Conservation (phyloP, 2,888 invertebrate species). For the Blastobasis lacticolella region DNA sequence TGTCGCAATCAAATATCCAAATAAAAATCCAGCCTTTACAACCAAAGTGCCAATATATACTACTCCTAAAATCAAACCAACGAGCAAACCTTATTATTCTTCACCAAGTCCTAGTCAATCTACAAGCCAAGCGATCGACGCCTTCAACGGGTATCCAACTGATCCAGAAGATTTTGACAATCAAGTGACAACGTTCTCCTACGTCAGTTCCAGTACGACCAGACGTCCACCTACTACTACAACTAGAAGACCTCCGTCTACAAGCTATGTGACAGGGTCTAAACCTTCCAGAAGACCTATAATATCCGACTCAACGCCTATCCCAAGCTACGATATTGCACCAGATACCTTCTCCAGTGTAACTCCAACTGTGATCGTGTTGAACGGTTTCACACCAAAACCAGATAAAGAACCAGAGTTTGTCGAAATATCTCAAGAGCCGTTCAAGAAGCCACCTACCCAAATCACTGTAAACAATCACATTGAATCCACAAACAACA, state of each 20-base stretch:
- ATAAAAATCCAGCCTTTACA: slow-evolving; percentile 31
- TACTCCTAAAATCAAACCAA: slow-evolving; percentile 34
- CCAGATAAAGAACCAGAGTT: slow-evolving; percentile 52
- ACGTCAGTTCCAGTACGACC: slow-evolving; percentile 52
- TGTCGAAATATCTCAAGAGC: slow-evolving; percentile 69
- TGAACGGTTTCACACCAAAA: slow-evolving; percentile 46
- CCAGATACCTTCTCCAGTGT: slow-evolving; percentile 61
- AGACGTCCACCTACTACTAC: slow-evolving; percentile 42
- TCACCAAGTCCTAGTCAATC: slow-evolving; percentile 56
- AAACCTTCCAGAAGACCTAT: slow-evolving; percentile 68
- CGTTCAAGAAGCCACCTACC: slow-evolving; percentile 60
- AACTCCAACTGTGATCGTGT: slow-evolving; percentile 63
- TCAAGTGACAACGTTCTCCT: slow-evolving; percentile 53
- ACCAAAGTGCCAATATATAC: slow-evolving; percentile 26
- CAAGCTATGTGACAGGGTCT: slow-evolving; percentile 61
- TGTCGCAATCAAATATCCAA: slow-evolving; percentile 14
- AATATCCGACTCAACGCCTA: slow-evolving; percentile 32
- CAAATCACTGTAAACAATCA: slow-evolving; percentile 77
- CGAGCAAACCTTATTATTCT: slow-evolving; percentile 38
- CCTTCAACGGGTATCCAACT: slow-evolving; percentile 61
- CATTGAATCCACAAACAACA: slow-evolving; percentile 72
- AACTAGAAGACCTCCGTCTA: slow-evolving; percentile 53
- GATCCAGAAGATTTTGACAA: slow-evolving; percentile 56
- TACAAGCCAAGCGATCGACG: slow-evolving; percentile 62
- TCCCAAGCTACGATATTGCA: slow-evolving; percentile 44